Percentiles rank a stretch among this genome's conserved stretches.
These are phyloP conservation scores for Cichladusa arquata DNA, from an alignment of 2,113 vertebrate species.

Conservation along the genomic window DNA sequence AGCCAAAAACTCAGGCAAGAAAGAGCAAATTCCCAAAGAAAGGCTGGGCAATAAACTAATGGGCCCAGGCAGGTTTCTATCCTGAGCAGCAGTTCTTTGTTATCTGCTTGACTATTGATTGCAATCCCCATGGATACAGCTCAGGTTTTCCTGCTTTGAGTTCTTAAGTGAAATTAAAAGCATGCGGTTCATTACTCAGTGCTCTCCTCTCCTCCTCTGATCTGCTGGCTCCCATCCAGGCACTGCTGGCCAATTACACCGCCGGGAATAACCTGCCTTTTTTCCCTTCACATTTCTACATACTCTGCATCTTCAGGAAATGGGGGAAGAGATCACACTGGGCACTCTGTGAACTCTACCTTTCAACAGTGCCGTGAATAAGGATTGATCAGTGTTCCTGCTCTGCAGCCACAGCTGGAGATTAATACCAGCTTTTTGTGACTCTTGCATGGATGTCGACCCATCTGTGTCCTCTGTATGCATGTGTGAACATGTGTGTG, in stretches of 20 bases:
- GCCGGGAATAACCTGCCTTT: slow-evolving; percentile 21
- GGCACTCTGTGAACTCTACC: not conserved
- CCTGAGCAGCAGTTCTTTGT: slow-evolving; percentile 47
- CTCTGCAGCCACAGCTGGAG: not conserved
- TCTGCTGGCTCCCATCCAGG: slow-evolving; percentile 42
- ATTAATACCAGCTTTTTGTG: not conserved
- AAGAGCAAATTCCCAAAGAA: not conserved
- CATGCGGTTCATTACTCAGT: slow-evolving; percentile 54
- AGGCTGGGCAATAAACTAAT: slow-evolving; percentile 58
- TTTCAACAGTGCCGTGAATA: not conserved
- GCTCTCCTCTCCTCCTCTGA: slow-evolving; percentile 20
- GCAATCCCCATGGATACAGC: slow-evolving; percentile 58
- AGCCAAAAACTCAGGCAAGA: slow-evolving; percentile 10
- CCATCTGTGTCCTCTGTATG: not conserved
- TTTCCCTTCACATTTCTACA: slow-evolving; percentile 8
- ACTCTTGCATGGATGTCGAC: not conserved
- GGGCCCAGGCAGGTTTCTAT: slow-evolving; percentile 44
- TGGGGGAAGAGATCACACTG: not conserved
- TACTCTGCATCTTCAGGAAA: slow-evolving; percentile 40
- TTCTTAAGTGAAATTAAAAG: slow-evolving; percentile 74
- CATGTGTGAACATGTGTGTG: not conserved
- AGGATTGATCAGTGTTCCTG: not conserved
- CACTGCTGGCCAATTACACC: slow-evolving; percentile 53
- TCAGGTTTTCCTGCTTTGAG: slow-evolving; percentile 67
- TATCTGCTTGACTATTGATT: slow-evolving; percentile 69